Conservation (phyloP, 2,888 invertebrate species). For the Clostera curtula region DNA sequence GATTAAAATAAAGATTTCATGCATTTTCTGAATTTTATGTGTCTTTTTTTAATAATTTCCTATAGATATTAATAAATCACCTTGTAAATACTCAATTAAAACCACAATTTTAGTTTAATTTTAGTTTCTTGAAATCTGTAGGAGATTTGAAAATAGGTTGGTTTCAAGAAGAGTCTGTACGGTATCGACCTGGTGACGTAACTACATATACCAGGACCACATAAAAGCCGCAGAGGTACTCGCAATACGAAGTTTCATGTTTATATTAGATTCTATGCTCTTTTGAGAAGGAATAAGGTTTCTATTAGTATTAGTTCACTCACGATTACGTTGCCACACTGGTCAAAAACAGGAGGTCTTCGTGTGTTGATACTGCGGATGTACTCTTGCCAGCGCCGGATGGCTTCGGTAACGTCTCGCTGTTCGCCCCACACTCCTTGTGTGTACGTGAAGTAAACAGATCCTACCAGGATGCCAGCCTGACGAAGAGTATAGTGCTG, state of each 20-base stretch:
- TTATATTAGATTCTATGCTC: constrained; percentile 5
- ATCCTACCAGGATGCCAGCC: constrained; percentile 62
- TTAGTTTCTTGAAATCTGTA: no score
- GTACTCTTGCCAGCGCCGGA: constrained; percentile 62
- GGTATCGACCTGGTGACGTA: constrained; percentile 63
- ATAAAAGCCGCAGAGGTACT: constrained; percentile 30
- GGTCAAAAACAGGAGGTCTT: constrained; percentile 55
- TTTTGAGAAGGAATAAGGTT: accelerated
- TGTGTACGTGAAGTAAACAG: constrained; percentile 59
- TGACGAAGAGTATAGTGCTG: constrained; percentile 26
- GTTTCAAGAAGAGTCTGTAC: no score
- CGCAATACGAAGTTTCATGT: not conserved
- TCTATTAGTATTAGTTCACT: no score
- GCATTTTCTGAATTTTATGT: no score
- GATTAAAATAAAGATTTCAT: no score
- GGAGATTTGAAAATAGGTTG: no score
- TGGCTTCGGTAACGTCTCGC: constrained; percentile 55
- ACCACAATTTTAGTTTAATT: no score
- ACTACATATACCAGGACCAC: constrained; percentile 48
- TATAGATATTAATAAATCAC: no score
- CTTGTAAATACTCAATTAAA: no score
- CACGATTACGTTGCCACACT: constrained; percentile 58
- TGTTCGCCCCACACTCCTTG: constrained; percentile 70
- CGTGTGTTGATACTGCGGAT: constrained; percentile 55
- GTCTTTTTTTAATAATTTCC: no score